Base-by-base conservation (phyloP, 1,140 invertebrate species). In the Diorhabda sublineata region DNA sequence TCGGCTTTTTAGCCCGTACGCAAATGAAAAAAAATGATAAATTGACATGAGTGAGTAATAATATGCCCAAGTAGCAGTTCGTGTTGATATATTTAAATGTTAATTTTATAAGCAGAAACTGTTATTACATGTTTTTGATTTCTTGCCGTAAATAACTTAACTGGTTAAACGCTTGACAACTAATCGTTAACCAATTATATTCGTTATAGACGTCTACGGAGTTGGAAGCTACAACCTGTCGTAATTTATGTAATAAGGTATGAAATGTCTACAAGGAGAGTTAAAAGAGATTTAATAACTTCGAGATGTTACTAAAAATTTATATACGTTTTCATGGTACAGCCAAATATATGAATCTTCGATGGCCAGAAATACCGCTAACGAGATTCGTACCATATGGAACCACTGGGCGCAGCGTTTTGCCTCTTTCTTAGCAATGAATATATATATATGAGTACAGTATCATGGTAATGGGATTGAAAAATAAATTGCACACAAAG, bases 101-200 rank as follows among this genome's bases (percentile, higher is more conserved):
- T 72, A 64, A 58, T 67, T 57, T 68, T 45, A 58, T 69, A 69
- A 43, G 63, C 60, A 56, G 59, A 66, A 66, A 68, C 69, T 73
- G 72, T 73, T 73, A 73, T 73, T 73, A 73, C 72, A 66, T 61
- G 69, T 67, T 73, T 73, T 73, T 67, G 72, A 73, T 73, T 73
- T 69, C 72, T 70, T 62, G 58, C 67, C 57, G 67, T 73, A 73
- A 73, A 73, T 73, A 71, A 65, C 62, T 42, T 62, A 61, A 69
- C 57, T 65, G 68, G 64, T 44, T 64, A 69, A 69, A 69, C 64
- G 56, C 52, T 66, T 66, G 68, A 62, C 68, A 69, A 56, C 61
- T 62, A 62, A 44, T 69, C 56, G 68, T 69, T 69, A 66, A 52
- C 61, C 68, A 69, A 69, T 69, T 69, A 65, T 61, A 47, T 52